Evolutionary conservation across 2,888 invertebrate species (phyloP), one percentile per base, ranked within the genome.

Genomic region (Melanostoma mellinum): DNA sequence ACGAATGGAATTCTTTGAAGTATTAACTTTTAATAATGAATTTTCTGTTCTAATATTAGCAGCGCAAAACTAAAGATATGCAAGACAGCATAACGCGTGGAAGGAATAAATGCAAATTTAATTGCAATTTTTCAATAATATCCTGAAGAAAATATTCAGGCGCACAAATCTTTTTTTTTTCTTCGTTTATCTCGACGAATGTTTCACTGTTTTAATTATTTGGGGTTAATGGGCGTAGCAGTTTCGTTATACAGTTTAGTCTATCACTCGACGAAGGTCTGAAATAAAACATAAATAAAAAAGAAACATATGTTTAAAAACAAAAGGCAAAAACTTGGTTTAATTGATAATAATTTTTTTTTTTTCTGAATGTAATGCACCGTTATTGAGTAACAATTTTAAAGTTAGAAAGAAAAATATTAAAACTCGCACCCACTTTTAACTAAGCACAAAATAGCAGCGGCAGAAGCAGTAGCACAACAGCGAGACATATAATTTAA

Each of bases 221-320:
- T 53, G 44, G 8, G 32, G 33, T 48, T 58, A 42, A 42, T 61
- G 52, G 35, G 61, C 63, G 38, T 46, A 63, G 61, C 52, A 20
- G 52, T 65, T 55, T 53, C 60, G 60, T 46, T 44, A 10, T 42
- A 72, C 36, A 32, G 58, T 67, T 77, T 52, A 65, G 20, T 53
- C 40, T 56, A 52, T 72, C 69, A 58, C 69, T 55, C 73, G 78
- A 30, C 55, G 73, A 58, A 67, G 33, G 67, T 60, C 84, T 84
- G 84, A 48, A 82, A 79, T 58, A 84, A 84, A 84, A 84, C 79
- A 84, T 74, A 84, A 84, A 79, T 84, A 84, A 84, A 84, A 84
- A 84, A 75, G 79, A 84, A 84, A 79, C 69, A 69, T 75, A 61
- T 75, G 75, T 84, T 84, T 84, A 75, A 79, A 82, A 84, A 84